phyloP scores from a whole-genome alignment of 2,113 vertebrate species.

The Caloenas nicobarica region DNA sequence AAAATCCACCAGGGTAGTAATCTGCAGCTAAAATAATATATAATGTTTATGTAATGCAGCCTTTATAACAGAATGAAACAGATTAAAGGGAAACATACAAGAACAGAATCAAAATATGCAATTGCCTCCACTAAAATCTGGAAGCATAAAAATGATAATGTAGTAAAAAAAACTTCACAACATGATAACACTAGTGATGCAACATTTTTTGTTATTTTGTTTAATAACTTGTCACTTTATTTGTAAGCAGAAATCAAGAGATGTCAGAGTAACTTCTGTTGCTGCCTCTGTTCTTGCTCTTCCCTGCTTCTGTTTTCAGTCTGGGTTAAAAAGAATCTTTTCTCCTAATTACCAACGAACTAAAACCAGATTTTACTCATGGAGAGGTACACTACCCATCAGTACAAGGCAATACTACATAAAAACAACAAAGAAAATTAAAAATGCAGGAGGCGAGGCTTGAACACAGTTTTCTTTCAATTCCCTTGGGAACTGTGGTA shows the following conservation, averaged over 20 bases:
- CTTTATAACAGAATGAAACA: conserved; percentile 36
- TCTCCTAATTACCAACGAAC: conserved; percentile 79
- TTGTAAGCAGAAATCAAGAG: conserved; percentile 79
- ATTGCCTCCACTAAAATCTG: not conserved
- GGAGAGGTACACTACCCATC: conserved; percentile 66
- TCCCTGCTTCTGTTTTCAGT: conserved; percentile 79
- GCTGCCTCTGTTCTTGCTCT: conserved; percentile 74
- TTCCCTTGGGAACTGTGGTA: conserved; percentile 82
- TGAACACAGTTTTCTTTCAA: conserved; percentile 77
- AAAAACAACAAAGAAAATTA: conserved; percentile 77
- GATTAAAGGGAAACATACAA: not conserved
- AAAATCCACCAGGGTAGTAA: not conserved
- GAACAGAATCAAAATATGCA: conserved; percentile 11
- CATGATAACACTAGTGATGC: not conserved
- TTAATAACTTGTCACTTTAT: conserved; percentile 62
- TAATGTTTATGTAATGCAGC: conserved; percentile 8
- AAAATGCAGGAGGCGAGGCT: conserved; percentile 63
- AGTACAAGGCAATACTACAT: conserved; percentile 67
- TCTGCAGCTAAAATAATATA: conserved; percentile 40
- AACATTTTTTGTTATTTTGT: conserved; percentile 52
- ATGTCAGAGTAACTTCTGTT: conserved; percentile 83
- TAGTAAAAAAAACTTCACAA: not conserved
- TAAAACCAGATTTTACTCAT: conserved; percentile 65
- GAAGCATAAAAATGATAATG: not conserved
- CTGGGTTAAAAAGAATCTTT: conserved; percentile 80